A percentile compares a stretch with the other conserved stretches of the same genome.
Conservation (phyloP, 2,113 vertebrate species). For the Dissostichus mawsoni region DNA sequence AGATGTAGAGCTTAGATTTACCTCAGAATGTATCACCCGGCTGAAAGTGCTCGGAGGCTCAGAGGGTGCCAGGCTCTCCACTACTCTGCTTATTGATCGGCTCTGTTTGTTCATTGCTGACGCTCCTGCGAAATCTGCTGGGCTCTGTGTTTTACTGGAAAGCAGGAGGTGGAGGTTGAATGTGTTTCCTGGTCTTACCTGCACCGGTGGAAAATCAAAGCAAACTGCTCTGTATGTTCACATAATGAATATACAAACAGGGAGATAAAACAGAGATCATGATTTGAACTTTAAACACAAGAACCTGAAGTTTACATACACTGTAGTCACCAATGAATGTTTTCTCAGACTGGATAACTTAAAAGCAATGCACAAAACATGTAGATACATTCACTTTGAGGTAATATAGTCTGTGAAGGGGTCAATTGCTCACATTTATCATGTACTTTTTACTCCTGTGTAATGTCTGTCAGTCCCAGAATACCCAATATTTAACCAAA, state of each 20-base stretch:
- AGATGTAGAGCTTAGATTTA: slow-evolving; percentile 11
- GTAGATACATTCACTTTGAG: too few species aligned
- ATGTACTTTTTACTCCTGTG: too few species aligned
- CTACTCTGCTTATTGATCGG: slow-evolving; percentile 58
- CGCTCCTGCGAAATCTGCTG: slow-evolving; percentile 63
- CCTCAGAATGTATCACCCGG: slow-evolving; percentile 14
- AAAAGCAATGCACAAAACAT: too few species aligned
- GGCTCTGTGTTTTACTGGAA: slow-evolving; percentile 53
- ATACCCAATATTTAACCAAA: too few species aligned
- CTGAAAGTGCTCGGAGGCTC: slow-evolving; percentile 29
- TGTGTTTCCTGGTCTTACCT: background rate
- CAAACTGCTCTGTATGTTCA: background rate
- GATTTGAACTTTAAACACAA: background rate
- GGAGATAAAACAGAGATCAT: background rate
- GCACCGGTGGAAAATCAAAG: background rate
- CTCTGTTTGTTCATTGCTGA: slow-evolving; percentile 67
- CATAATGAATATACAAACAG: background rate
- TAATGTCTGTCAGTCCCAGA: too few species aligned
- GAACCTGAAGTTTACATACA: too few species aligned
- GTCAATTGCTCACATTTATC: too few species aligned
- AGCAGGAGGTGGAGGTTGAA: background rate
- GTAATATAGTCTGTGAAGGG: too few species aligned
- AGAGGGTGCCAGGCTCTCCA: slow-evolving; percentile 38
- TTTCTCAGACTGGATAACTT: too few species aligned
- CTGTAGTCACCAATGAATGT: too few species aligned